phyloP scores from a whole-genome alignment of 2,888 invertebrate genomes.

The Ceriagrion tenellum region DNA sequence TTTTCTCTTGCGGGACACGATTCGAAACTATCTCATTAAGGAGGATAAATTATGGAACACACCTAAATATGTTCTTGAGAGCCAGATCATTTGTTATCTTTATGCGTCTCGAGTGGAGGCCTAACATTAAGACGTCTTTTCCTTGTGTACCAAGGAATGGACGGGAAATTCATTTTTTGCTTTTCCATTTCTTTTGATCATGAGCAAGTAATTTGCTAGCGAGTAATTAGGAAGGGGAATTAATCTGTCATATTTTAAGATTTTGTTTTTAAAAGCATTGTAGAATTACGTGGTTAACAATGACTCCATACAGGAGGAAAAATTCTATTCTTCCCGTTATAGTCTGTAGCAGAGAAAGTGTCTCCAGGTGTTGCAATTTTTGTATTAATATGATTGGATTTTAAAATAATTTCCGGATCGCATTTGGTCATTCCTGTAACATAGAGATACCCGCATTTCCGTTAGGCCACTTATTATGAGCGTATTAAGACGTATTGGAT shows the following conservation, averaged over 20 bases:
- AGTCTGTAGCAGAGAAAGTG: no score
- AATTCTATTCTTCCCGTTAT: no score
- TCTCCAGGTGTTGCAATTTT: no score
- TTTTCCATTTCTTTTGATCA: background rate
- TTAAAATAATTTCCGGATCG: no score
- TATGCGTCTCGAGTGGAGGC: background rate
- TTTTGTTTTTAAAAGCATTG: background rate
- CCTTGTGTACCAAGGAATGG: background rate
- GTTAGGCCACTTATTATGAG: no score
- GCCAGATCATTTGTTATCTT: constrained; percentile 43
- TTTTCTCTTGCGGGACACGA: constrained; percentile 28
- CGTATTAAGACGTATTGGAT: no score
- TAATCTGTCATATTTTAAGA: background rate
- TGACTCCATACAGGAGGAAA: no score
- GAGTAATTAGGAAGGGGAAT: background rate
- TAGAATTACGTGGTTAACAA: no score
- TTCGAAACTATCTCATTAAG: constrained; percentile 47
- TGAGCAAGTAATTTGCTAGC: background rate
- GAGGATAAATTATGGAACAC: constrained; percentile 63
- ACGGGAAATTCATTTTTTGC: background rate
- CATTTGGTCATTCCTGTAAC: no score
- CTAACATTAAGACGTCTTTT: constrained; percentile 46
- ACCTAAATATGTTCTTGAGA: constrained; percentile 37
- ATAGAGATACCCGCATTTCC: no score
- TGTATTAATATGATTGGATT: no score